Conservation (phyloP, 1,140 invertebrate genomes). For the Drosophila quadrilineata region DNA sequence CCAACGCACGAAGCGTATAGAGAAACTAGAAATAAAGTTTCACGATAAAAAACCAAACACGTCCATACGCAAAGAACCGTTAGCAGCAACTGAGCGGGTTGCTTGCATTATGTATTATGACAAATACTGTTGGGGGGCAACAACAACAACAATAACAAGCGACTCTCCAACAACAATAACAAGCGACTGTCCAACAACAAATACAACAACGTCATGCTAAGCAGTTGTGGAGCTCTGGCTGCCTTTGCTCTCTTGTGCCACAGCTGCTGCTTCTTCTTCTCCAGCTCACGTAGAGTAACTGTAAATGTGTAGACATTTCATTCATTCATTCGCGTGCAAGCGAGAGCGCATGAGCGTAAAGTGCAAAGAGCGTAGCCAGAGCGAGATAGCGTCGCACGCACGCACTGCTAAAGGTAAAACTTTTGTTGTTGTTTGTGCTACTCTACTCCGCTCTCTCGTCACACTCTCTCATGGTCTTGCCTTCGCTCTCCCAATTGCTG, state of each 20-base stretch:
- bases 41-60: slow-evolving; percentile 49
- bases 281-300: slow-evolving; percentile 64
- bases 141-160: slow-evolving; percentile 29
- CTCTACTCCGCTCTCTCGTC: too few relatives aligned
- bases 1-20: not conserved
- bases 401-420: slow-evolving; percentile 52
- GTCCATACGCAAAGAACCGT: slow-evolving; percentile 81
- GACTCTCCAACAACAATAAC: slow-evolving; percentile 28
- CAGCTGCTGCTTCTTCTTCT: slow-evolving; percentile 4
- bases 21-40: slow-evolving; percentile 12
- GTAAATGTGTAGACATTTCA: slow-evolving; percentile 78
- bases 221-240: slow-evolving; percentile 41
- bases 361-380: not conserved
- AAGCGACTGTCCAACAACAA: not conserved
- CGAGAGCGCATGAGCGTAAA: slow-evolving; percentile 14
- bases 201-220: slow-evolving; percentile 63
- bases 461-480: too few relatives aligned
- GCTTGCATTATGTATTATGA: slow-evolving; percentile 36
- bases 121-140: slow-evolving; percentile 16
- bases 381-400: slow-evolving; percentile 35
- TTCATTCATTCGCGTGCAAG: slow-evolving; percentile 54
- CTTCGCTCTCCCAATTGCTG: too few relatives aligned
- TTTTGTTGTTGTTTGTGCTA: slow-evolving; percentile 7
- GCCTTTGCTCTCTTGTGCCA: not conserved
- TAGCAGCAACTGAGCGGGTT: slow-evolving; percentile 65